These are phyloP conservation scores for Drosophila demipolita DNA, from an alignment of 2,888 invertebrate species.

Conservation along the genomic window DNA sequence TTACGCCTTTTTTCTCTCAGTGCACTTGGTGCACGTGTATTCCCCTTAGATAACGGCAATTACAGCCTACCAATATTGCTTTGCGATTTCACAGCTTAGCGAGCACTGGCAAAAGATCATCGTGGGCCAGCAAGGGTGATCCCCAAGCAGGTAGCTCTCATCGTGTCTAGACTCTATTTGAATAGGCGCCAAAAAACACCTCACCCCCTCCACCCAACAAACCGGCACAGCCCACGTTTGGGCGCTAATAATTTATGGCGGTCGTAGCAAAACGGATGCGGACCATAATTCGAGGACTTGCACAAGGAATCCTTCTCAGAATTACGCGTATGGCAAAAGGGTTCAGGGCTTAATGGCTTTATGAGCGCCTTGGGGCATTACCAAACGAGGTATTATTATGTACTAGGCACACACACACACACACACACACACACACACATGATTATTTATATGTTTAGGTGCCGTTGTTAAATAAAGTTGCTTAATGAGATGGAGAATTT, in stretches of 20 bases:
- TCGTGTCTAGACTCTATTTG: slow-evolving; percentile 47
- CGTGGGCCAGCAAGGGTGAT: slow-evolving; percentile 16
- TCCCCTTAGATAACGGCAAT: slow-evolving; percentile 30
- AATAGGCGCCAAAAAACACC: not conserved
- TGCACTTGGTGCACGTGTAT: not conserved
- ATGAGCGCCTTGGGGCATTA: slow-evolving; percentile 70
- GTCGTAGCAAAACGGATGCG: slow-evolving; percentile 52
- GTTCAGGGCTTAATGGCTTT: slow-evolving; percentile 75
- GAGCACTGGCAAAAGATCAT: slow-evolving; percentile 16
- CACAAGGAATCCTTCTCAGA: slow-evolving; percentile 54
- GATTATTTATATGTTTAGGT: slow-evolving; percentile 37
- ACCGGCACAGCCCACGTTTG: not conserved
- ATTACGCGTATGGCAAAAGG: slow-evolving; percentile 66
- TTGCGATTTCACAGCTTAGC: slow-evolving; percentile 42
- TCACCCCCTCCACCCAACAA: not conserved
- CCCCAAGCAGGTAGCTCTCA: slow-evolving; percentile 22
- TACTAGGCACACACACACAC: slow-evolving; percentile 27
- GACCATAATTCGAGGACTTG: slow-evolving; percentile 45
- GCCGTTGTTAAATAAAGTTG: slow-evolving; percentile 45
- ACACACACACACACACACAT: slow-evolving; percentile 19
- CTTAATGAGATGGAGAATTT: slow-evolving; percentile 48
- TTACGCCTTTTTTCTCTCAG: not conserved
- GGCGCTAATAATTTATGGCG: slow-evolving; percentile 69
- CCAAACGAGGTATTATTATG: slow-evolving; percentile 68
- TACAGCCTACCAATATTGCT: slow-evolving; percentile 34